phyloP scores from a whole-genome alignment of 2,888 invertebrate genomes.

The Hylaea fasciaria region DNA sequence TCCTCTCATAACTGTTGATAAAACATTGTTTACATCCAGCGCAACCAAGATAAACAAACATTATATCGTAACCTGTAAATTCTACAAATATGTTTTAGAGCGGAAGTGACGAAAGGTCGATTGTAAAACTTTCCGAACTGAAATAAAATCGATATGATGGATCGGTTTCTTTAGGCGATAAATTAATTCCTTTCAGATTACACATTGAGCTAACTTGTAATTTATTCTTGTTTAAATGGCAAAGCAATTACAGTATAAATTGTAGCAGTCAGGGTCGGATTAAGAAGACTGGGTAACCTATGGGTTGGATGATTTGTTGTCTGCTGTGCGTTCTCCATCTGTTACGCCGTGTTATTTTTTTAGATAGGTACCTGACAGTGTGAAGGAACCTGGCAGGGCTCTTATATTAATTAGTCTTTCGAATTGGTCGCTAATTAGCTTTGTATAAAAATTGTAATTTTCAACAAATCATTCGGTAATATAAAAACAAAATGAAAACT shows the following conservation, averaged over 20 bases:
- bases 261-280: constrained; percentile 4
- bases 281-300: background rate
- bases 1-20: background rate
- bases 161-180: background rate
- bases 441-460: no score
- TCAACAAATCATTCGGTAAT: no score
- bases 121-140: background rate
- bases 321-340: no score
- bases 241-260: constrained; percentile 15
- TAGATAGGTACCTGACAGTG: no score
- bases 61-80: background rate
- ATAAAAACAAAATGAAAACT: no score
- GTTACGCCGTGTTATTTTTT: no score
- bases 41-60: background rate
- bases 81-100: background rate
- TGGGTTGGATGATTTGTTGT: no score
- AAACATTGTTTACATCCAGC: background rate
- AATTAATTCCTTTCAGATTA: constrained; percentile 7
- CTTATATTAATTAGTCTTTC: no score
- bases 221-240: constrained; percentile 9
- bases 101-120: background rate
- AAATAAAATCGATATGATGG: background rate
- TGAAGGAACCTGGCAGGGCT: no score
- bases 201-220: constrained; percentile 2
- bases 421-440: no score